Base-by-base conservation (phyloP, 23 tunicate species). In the Botrylloides violaceus region DNA sequence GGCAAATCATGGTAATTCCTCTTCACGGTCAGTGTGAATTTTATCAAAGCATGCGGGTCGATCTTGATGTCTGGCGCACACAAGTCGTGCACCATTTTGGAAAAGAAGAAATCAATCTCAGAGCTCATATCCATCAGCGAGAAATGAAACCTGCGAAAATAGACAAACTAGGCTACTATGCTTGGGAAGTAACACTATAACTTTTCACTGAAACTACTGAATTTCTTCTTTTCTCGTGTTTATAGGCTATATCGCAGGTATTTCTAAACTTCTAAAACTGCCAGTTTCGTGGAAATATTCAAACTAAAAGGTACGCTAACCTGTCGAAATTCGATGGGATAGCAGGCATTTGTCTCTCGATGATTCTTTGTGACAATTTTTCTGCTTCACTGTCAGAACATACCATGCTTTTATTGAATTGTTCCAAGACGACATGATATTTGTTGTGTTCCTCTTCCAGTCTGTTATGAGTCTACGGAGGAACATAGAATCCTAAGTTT, bases 1-100 rank as follows among this genome's bases (percentile, higher is more conserved):
- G 87, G 78, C 36, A 55, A 47, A 47, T 87, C 62, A 12, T 85
- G 72, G 50, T 87, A 87, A 43, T 77, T 81, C 66, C 65, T 76
- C 27, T 81, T 68, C n/a, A 87, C 83, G 1, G 76, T 32, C 24
- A 81, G 36, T 2, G 79, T 71, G 80, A 87, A 87, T 27, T 71
- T 34, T 35, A 75, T 35, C 30, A 80, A 12, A 50, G 65, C 75
- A 2, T 87, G 82, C 3, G 34, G 58, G 32, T 81, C 75, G 12
- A 55, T 50, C 24, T 15, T 21, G 2, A 64, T 29, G 25, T 75
- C 71, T 5, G 71, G 79, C 38, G 38, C 24, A 33, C 77, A 24
- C 15, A 57, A 27, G 57, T 84, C 80, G 37, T 58, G 49, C 21
- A 75, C 64, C 80, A 86, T 86, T 21, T 80, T 55, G 64, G 75